A percentile compares a stretch with the other conserved stretches of the same genome.
These are phyloP conservation scores for Podarcis lilfordi DNA, from an alignment of 2,797 vertebrate species.

Conservation along the genomic window DNA sequence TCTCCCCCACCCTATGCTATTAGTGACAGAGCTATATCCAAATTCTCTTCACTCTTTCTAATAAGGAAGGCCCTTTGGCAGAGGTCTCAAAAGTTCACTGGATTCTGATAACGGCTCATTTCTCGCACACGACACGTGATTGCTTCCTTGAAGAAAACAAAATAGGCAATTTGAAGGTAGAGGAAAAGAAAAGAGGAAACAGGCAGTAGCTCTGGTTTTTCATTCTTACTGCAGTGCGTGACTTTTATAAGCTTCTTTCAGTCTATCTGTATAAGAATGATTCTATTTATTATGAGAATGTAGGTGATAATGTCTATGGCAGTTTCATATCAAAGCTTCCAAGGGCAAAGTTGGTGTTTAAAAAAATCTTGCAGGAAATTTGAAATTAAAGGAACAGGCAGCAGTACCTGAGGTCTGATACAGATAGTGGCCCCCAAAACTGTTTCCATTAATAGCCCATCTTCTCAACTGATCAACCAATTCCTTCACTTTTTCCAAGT, in stretches of 20 bases:
- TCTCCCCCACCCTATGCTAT: conserved; percentile 37
- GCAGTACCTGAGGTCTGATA: not conserved
- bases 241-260: not conserved
- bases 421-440: no score
- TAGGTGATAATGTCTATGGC: not conserved
- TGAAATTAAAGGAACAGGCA: not conserved
- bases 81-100: conserved; percentile 53
- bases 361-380: conserved; percentile 13
- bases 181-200: not conserved
- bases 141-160: conserved; percentile 53
- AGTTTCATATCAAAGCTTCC: conserved; percentile 9
- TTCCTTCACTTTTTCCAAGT: no score
- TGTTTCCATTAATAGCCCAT: no score
- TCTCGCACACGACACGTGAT: conserved; percentile 34
- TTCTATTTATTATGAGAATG: conserved; percentile 2
- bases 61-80: conserved; percentile 56
- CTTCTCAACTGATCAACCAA: no score
- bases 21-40: conserved; percentile 50
- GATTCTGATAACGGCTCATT: conserved; percentile 43
- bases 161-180: conserved; percentile 13
- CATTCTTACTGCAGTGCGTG: not conserved
- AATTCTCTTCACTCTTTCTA: conserved; percentile 51
- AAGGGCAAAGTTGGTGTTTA: not conserved
- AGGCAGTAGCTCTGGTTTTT: conserved; percentile 6
- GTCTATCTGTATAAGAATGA: not conserved